A percentile compares a stretch with the other conserved stretches of the same genome.
Conservation (phyloP, 2,888 invertebrate genomes). For the Drosophila flavopinicola region DNA sequence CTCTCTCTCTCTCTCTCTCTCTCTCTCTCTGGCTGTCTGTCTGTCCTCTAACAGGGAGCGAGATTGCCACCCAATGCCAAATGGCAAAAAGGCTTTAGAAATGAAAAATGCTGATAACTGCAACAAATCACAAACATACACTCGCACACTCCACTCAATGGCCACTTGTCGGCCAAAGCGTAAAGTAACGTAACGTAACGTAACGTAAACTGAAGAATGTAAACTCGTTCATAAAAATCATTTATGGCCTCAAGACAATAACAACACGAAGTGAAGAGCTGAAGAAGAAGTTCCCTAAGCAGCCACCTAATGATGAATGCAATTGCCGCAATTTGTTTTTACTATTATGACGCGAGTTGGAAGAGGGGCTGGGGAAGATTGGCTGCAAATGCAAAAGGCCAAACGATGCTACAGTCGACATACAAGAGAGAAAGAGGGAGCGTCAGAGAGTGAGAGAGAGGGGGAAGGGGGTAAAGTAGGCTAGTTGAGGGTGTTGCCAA, state of each 20-base stretch:
- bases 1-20: neutral
- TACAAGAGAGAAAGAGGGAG: neutral
- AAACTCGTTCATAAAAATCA: conserved; percentile 75
- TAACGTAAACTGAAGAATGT: conserved; percentile 62
- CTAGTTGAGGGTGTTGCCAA: conserved; percentile 26
- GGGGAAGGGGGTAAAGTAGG: neutral
- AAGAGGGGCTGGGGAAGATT: neutral
- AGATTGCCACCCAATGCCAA: conserved; percentile 24
- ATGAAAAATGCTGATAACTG: conserved; percentile 76
- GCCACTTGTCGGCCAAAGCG: conserved; percentile 41
- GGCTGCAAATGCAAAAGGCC: conserved; percentile 19
- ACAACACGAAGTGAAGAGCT: conserved; percentile 4
- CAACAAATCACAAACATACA: conserved; percentile 66
- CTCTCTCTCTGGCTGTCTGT: neutral
- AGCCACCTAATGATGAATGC: conserved; percentile 66
- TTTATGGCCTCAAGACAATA: conserved; percentile 59
- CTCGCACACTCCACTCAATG: conserved; percentile 19
- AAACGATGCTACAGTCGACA: conserved; percentile 17
- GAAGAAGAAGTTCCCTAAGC: conserved; percentile 27
- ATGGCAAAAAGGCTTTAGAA: conserved; percentile 57
- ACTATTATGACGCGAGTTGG: conserved; percentile 52
- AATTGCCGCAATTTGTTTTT: conserved; percentile 78
- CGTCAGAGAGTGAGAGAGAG: neutral
- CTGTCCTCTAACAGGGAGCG: neutral
- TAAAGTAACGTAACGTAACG: conserved; percentile 25